Percentiles rank a stretch among this genome's conserved stretches.
phyloP scores from a whole-genome alignment of 2,888 invertebrate species.

The Megaustenia siamemsis region DNA sequence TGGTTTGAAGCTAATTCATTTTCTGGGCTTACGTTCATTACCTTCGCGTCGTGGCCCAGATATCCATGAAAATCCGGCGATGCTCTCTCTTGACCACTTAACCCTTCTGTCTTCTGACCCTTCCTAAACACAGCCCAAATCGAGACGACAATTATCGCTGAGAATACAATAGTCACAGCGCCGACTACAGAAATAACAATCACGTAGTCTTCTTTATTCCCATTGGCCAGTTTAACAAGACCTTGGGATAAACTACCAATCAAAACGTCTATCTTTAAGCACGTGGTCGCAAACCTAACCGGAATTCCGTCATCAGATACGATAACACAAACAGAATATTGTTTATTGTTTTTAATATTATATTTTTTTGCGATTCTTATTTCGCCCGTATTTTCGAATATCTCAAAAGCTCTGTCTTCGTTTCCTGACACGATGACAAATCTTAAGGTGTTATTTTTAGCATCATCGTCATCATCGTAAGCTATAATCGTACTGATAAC shows the following conservation, averaged over 20 bases:
- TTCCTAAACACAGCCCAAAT: conserved; percentile 58
- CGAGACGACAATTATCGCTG: conserved; percentile 59
- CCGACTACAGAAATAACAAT: conserved; percentile 59
- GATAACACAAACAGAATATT: conserved; percentile 54
- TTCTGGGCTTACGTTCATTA: neutral
- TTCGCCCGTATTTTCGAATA: conserved; percentile 90
- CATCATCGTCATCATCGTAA: conserved; percentile 86
- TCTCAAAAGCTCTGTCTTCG: conserved; percentile 78
- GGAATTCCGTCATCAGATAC: conserved; percentile 56
- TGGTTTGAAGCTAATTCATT: neutral
- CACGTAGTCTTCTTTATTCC: conserved; percentile 54
- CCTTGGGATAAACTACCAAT: conserved; percentile 48
- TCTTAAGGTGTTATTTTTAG: conserved; percentile 92
- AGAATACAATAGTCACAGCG: conserved; percentile 58
- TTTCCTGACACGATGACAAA: conserved; percentile 94
- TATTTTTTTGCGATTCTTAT: conserved; percentile 85
- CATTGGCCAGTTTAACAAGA: conserved; percentile 1
- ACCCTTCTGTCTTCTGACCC: conserved; percentile 44
- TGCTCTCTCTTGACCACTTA: conserved; percentile 21
- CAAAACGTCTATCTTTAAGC: conserved; percentile 55
- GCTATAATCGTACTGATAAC: conserved; percentile 62
- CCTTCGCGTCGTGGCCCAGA: conserved; percentile 32
- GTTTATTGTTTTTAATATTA: conserved; percentile 48
- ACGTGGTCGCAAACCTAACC: conserved; percentile 47
- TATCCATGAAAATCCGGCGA: conserved; percentile 46